These are phyloP conservation scores for Drosophila macrothrix DNA, from an alignment of 2,888 invertebrate species.

Conservation along the genomic window DNA sequence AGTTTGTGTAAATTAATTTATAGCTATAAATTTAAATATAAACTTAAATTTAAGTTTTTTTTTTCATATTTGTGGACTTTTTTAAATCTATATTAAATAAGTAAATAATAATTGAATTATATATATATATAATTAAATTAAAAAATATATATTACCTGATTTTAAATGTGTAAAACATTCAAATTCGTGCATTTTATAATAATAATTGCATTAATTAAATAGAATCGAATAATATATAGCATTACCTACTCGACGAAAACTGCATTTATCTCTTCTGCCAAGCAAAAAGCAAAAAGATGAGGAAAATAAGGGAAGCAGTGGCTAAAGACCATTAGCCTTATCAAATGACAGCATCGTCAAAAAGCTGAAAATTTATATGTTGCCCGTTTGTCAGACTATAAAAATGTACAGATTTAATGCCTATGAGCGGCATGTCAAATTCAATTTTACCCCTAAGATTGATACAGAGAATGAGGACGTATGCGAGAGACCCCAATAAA, in stretches of 20 bases:
- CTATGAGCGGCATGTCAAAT: conserved; percentile 78
- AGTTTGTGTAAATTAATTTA: not conserved
- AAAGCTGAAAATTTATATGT: conserved; percentile 72
- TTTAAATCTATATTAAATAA: not conserved
- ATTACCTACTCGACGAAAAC: not conserved
- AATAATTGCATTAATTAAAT: not conserved
- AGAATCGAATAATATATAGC: not conserved
- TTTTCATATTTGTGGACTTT: not conserved
- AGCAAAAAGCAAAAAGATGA: not conserved
- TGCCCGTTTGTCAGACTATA: conserved; percentile 51
- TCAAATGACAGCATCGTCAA: conserved; percentile 60
- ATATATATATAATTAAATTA: not conserved
- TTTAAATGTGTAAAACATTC: not conserved
- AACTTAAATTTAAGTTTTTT: not conserved
- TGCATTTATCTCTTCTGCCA: not conserved
- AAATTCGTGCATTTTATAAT: not conserved
- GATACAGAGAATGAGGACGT: conserved; percentile 21
- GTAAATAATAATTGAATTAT: not conserved
- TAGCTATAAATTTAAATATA: not conserved
- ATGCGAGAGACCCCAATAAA: conserved; percentile 67
- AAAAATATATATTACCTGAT: not conserved
- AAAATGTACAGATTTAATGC: conserved; percentile 72
- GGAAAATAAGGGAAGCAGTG: conserved; percentile 1
- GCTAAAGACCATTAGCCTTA: conserved; percentile 63
- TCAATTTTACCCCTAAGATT: conserved; percentile 74